phyloP scores from a whole-genome alignment of 2,113 vertebrate genomes.

The Caloenas nicobarica region DNA sequence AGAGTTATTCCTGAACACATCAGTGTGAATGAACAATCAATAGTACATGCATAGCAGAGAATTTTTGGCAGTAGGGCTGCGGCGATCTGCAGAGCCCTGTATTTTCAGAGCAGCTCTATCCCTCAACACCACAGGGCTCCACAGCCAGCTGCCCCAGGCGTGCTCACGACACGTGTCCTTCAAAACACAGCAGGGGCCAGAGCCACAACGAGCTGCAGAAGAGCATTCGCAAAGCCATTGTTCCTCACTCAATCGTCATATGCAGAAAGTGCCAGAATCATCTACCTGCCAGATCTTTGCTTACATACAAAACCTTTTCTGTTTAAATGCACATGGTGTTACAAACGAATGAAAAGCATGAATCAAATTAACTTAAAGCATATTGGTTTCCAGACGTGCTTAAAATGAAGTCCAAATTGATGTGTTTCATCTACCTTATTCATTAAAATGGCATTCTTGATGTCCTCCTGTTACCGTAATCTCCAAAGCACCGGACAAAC shows the following conservation, averaged over 20 bases:
- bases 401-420: conserved; percentile 73
- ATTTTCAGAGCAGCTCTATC: not conserved
- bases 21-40: not conserved
- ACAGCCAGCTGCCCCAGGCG: not conserved
- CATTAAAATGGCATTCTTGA: conserved; percentile 73
- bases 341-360: conserved; percentile 71
- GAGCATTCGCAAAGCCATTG: not conserved
- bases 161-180: not conserved
- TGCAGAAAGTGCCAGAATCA: conserved; percentile 42
- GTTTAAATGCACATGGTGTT: conserved; percentile 55
- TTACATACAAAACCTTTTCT: conserved; percentile 48
- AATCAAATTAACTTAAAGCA: conserved; percentile 70
- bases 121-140: rapidly evolving
- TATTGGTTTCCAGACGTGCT: conserved; percentile 53
- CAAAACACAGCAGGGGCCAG: not conserved
- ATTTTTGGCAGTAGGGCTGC: not conserved
- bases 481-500: conserved; percentile 78
- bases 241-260: conserved; percentile 10
- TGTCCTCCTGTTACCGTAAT: conserved; percentile 67
- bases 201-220: not conserved
- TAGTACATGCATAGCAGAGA: rapidly evolving
- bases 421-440: conserved; percentile 79
- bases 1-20: not conserved
- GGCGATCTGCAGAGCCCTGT: not conserved
- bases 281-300: conserved; percentile 37